Base-by-base conservation (phyloP, 2,113 vertebrate genomes). In the Lipophrys pholis region DNA sequence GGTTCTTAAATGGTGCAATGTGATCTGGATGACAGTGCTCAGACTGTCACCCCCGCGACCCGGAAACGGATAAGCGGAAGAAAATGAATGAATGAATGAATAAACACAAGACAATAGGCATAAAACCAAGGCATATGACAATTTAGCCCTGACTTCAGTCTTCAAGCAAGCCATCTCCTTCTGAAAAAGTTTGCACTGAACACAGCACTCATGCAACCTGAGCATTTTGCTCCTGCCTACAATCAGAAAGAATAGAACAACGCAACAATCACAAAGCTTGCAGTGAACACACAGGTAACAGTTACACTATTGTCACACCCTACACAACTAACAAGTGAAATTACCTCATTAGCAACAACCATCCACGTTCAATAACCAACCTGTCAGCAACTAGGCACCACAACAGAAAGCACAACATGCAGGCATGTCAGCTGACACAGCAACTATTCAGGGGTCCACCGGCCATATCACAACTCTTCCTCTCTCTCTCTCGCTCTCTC, bases 391-490 rank as follows among this genome's bases (percentile, higher is more conserved):
- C 41, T 2, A 21, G 59, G 53, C 50, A 66, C 53, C 42, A 49
- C 14, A 54, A 73, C 45, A 70, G 17, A 43, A 66, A 60, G 7
- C 14, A 55, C 21, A 79, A 56, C 21, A 73, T 21, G 55, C 51
- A 51, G 59, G 50, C 52, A 65, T 1, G 55, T 50, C 50, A 54
- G 73, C 80, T 69, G 77, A 86, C 61, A 70, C 74, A 72, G 67
- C 70, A 70, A 62, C 71, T 41, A 52, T 65, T 43, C 67, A 56
- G 16, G 39, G 59, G 54, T 64, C 69, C 57, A 62, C 64, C 49
- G 73, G 53, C 60, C 50, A 58, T 6, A 66, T 71, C 52, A 64
- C 77, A 66, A 70, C 56, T 52, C 6, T 1, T 30, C 43, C 40
- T 58, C 76, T 66, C 78, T 61, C 30, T 73, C 8, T 61, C 69